phyloP scores from a whole-genome alignment of 2,113 vertebrate species.

The Oncorhynchus gorbuscha region DNA sequence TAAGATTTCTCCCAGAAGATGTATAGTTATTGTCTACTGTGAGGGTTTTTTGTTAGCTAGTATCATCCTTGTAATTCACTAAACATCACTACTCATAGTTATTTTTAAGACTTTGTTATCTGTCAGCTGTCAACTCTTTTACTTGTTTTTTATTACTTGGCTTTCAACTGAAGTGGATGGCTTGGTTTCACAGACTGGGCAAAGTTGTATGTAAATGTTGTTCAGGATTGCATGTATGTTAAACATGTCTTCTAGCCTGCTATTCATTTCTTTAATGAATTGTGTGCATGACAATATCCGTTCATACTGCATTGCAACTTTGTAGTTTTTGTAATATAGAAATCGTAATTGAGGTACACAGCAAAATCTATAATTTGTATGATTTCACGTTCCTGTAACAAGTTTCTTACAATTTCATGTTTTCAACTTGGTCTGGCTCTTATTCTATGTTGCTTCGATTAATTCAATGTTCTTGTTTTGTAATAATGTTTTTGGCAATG shows the following conservation, averaged over 20 bases:
- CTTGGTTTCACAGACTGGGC: neutral
- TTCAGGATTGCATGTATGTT: neutral
- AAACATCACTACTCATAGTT: no score
- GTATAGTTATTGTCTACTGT: neutral
- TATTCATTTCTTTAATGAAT: no score
- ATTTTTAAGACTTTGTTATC: neutral
- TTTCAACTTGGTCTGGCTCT: neutral
- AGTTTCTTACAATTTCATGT: neutral
- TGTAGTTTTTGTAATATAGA: no score
- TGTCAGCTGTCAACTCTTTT: neutral
- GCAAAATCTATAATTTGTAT: no score
- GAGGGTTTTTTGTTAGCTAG: neutral
- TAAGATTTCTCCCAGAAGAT: neutral
- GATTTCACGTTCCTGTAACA: no score
- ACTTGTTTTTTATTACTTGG: neutral
- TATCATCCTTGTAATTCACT: neutral
- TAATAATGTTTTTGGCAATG: no score
- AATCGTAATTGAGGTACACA: no score
- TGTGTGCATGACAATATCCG: no score
- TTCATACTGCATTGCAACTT: no score
- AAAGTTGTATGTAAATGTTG: neutral
- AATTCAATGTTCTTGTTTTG: no score
- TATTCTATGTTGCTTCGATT: neutral
- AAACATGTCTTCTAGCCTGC: no score
- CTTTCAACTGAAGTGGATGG: neutral